These are phyloP conservation scores for Bettongia penicillata DNA, from an alignment of 2,113 vertebrate genomes.

Conservation along the genomic window DNA sequence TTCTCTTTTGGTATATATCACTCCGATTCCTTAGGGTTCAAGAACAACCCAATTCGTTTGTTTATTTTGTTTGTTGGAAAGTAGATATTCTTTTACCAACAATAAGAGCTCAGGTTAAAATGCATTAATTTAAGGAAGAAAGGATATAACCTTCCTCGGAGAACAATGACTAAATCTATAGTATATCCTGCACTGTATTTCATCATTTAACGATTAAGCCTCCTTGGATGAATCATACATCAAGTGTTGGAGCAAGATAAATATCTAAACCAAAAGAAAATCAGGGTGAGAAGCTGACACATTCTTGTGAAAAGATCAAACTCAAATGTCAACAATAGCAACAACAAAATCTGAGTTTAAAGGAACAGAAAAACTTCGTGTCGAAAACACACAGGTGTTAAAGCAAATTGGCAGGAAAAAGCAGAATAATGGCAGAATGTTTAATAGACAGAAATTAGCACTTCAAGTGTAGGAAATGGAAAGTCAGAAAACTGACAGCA, in stretches of 20 bases:
- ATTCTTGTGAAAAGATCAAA: neutral
- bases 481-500: neutral
- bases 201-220: neutral
- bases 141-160: neutral
- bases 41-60: too few species aligned
- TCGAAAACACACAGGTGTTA: neutral
- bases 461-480: neutral
- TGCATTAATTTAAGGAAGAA: neutral
- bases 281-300: neutral
- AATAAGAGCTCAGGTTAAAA: neutral
- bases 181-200: neutral
- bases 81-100: neutral
- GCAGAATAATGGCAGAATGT: neutral
- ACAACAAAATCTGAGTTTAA: neutral
- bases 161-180: neutral
- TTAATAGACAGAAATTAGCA: neutral
- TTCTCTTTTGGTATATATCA: too few species aligned
- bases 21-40: too few species aligned
- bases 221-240: neutral
- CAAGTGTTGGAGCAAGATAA: neutral
- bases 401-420: conserved; percentile 3
- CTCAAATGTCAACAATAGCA: neutral
- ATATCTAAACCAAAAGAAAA: neutral
- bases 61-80: too few species aligned
- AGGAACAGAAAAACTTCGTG: neutral